Conservation (phyloP, 2,888 invertebrate genomes). For the Lithophane ornitopus region DNA sequence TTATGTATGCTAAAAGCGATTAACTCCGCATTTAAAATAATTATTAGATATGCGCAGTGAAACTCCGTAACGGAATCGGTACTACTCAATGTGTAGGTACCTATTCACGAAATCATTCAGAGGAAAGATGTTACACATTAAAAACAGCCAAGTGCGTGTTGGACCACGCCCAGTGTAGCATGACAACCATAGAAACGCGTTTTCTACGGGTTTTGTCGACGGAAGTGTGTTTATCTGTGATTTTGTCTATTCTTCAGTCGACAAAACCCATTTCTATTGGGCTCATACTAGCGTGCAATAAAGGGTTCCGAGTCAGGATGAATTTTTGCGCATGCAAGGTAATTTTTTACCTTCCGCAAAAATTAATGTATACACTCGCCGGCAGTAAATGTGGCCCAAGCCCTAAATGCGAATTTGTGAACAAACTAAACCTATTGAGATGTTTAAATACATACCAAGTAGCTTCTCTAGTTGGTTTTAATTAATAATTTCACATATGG, state of each 20-base stretch:
- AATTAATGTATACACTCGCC: neutral
- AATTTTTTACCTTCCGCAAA: neutral
- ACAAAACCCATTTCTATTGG: no score
- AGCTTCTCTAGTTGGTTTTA: neutral
- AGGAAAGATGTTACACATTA: no score
- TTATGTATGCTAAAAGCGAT: slow-evolving; percentile 15
- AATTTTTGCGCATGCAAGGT: neutral
- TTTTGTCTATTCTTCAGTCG: no score
- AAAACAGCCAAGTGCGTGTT: neutral
- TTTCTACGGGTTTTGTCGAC: no score
- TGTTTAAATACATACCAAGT: neutral
- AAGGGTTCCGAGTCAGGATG: no score
- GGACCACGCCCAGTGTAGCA: no score
- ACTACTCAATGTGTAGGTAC: neutral
- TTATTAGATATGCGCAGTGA: neutral
- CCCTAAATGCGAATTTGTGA: no score
- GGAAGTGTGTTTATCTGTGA: no score
- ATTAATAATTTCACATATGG: neutral
- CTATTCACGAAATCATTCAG: no score
- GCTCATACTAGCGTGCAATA: no score
- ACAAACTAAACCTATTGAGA: neutral
- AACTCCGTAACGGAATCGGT: neutral
- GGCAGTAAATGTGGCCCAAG: neutral
- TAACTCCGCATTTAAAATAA: slow-evolving; percentile 14
- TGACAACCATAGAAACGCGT: no score